Percentiles rank a stretch among this genome's conserved stretches.
These are phyloP conservation scores for Oxystoma pomonae DNA, from an alignment of 2,888 invertebrate species.

Conservation along the genomic window DNA sequence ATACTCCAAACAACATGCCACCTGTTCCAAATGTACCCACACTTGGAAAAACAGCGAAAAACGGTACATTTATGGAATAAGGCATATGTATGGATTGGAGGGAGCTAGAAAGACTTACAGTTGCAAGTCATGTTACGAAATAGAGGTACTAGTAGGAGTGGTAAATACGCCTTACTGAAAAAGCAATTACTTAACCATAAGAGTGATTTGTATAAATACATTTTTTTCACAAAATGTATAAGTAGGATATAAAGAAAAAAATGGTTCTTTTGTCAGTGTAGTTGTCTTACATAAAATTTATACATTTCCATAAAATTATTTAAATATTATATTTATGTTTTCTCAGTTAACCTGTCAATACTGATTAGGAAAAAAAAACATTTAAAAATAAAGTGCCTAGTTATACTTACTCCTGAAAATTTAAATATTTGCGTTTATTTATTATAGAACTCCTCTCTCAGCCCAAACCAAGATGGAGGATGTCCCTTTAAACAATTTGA, in stretches of 20 bases:
- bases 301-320: too few species aligned
- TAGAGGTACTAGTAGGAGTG: slow-evolving; percentile 50
- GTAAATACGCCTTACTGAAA: neutral
- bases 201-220: too few species aligned
- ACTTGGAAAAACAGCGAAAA: slow-evolving; percentile 60
- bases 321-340: too few species aligned
- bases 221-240: too few species aligned
- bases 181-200: neutral
- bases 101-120: slow-evolving; percentile 59
- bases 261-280: too few species aligned
- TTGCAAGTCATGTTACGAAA: slow-evolving; percentile 55
- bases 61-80: slow-evolving; percentile 51
- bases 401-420: too few species aligned
- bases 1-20: slow-evolving; percentile 53
- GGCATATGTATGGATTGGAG: slow-evolving; percentile 70
- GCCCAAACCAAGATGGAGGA: slow-evolving; percentile 54
- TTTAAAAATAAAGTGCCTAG: too few species aligned
- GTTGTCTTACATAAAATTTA: too few species aligned
- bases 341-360: too few species aligned
- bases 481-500: slow-evolving; percentile 63
- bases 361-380: too few species aligned
- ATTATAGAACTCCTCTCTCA: slow-evolving; percentile 14
- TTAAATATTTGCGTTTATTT: too few species aligned
- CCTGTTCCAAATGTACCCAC: slow-evolving; percentile 55
- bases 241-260: too few species aligned